phyloP scores from a whole-genome alignment of 2,113 vertebrate genomes.

The Prietella phreatophila region DNA sequence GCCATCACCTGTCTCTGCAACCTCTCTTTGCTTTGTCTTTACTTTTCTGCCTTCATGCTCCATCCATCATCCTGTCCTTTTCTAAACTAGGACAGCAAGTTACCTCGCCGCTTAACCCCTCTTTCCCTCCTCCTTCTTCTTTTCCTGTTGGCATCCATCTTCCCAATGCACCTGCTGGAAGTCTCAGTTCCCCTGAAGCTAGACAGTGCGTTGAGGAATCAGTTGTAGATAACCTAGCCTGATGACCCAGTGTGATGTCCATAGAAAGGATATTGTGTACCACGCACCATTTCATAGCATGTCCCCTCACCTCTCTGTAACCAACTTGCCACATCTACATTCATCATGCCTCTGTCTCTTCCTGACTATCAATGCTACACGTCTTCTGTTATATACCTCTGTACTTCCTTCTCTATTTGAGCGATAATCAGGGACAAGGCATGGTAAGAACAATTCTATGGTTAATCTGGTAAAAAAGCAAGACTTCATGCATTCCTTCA shows the following conservation, averaged over 20 bases:
- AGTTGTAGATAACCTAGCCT: conserved; percentile 1
- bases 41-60: conserved; percentile 36
- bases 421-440: conserved; percentile 14
- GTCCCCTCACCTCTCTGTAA: conserved; percentile 34
- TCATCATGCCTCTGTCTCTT: conserved; percentile 29
- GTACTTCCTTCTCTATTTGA: conserved; percentile 14
- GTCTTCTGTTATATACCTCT: background rate
- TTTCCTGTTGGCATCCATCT: conserved; percentile 39
- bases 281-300: conserved; percentile 17
- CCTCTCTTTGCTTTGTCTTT: background rate
- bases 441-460: background rate
- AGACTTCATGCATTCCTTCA: background rate
- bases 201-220: conserved; percentile 24
- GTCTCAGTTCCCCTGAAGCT: conserved; percentile 21
- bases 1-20: conserved; percentile 43
- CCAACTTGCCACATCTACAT: conserved; percentile 28
- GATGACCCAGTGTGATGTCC: conserved; percentile 26
- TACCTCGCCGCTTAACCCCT: conserved; percentile 65
- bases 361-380: conserved; percentile 56
- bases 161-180: conserved; percentile 39
- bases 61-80: conserved; percentile 66
- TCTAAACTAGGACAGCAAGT: conserved; percentile 61
- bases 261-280: conserved; percentile 38
- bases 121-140: conserved; percentile 48
- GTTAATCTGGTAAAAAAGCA: background rate